phyloP scores from a whole-genome alignment of 2,888 invertebrate species.

The Lasiommata megera region DNA sequence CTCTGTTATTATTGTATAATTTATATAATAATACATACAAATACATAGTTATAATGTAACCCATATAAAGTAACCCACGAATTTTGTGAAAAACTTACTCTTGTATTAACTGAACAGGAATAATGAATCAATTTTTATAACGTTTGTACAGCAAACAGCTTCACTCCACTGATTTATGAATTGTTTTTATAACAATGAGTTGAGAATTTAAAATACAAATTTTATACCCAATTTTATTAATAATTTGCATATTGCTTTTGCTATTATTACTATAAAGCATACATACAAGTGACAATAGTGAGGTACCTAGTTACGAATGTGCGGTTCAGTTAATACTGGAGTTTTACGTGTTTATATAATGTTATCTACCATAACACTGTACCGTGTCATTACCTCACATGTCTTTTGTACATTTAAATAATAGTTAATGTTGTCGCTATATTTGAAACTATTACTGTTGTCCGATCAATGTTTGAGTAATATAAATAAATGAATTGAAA shows the following conservation, averaged over 20 bases:
- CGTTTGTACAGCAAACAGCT: neutral
- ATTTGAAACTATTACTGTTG: conserved; percentile 66
- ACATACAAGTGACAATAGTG: neutral
- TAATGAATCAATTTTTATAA: neutral
- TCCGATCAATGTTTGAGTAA: conserved; percentile 49
- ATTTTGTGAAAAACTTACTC: conserved; percentile 54
- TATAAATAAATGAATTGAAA: conserved; percentile 55
- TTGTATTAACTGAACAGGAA: conserved; percentile 58
- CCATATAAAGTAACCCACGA: conserved; percentile 47
- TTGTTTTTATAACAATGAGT: neutral
- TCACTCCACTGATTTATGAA: neutral
- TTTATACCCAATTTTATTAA: neutral
- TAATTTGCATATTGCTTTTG: conserved; percentile 1
- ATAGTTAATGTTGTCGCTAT: conserved; percentile 75
- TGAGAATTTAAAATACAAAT: neutral
- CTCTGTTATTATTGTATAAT: conserved; percentile 47
- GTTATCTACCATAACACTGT: conserved; percentile 44
- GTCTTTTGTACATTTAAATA: conserved; percentile 65
- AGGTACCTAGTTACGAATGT: conserved; percentile 24
- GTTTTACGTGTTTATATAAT: conserved; percentile 38
- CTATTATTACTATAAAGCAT: neutral
- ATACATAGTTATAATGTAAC: conserved; percentile 49
- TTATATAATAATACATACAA: conserved; percentile 43
- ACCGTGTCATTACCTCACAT: conserved; percentile 75
- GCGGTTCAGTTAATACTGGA: conserved; percentile 58